Conservation (phyloP, 1,140 invertebrate species). For the Patella vulgata region DNA sequence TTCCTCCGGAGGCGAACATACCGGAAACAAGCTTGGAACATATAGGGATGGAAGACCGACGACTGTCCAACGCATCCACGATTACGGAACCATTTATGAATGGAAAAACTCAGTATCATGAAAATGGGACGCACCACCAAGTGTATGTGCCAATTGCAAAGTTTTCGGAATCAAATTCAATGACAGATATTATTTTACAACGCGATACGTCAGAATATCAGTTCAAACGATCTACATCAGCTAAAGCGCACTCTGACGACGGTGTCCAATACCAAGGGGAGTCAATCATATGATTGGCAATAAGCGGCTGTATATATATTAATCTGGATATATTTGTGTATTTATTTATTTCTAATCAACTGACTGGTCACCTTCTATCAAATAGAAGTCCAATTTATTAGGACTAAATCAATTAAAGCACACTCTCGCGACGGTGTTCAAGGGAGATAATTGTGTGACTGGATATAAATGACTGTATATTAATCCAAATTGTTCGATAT, state of each 20-base stretch:
- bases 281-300: constrained; percentile 32
- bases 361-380: no score
- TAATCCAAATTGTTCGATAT: no score
- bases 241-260: constrained; percentile 53
- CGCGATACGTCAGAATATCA: constrained; percentile 36
- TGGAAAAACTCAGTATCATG: constrained; percentile 35
- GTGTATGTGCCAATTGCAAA: constrained; percentile 22
- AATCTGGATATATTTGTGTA: no score
- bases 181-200: constrained; percentile 37
- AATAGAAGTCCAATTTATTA: no score
- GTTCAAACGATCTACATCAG: constrained; percentile 37
- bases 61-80: constrained; percentile 50
- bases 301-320: no score
- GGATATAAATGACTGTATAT: no score
- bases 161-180: constrained; percentile 45
- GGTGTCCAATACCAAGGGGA: constrained; percentile 51
- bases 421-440: no score
- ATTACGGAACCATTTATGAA: constrained; percentile 50
- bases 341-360: no score
- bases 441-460: no score
- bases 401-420: no score
- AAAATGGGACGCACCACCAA: constrained; percentile 22
- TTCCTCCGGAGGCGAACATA: constrained; percentile 27
- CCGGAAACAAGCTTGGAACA: constrained; percentile 21
- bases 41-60: constrained; percentile 33